Conservation (phyloP, 92 coral and sea anemone species). For the Paramuricea clavata region DNA sequence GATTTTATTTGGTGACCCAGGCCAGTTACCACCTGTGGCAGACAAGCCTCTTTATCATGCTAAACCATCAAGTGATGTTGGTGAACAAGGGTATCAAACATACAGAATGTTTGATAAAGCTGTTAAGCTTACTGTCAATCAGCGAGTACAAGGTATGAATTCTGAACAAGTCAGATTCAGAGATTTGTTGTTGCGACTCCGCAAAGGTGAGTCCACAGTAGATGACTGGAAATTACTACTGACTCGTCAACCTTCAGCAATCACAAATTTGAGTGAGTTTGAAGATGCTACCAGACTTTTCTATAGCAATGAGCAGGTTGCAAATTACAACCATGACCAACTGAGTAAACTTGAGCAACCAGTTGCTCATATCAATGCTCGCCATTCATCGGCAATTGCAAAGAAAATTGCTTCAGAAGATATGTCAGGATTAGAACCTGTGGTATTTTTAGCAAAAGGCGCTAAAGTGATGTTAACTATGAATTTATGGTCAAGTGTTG, state of each 20-base stretch:
- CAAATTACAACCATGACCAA: constrained; percentile 32
- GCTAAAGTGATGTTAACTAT: background rate
- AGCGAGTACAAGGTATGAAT: constrained; percentile 46
- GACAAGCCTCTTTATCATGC: constrained; percentile 22
- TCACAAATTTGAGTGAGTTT: constrained; percentile 4
- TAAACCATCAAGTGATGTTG: constrained; percentile 16
- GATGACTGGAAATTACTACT: constrained; percentile 62
- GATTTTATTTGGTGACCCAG: background rate
- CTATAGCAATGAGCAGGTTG: constrained; percentile 24
- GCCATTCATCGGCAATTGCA: background rate
- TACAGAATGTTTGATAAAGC: constrained; percentile 49
- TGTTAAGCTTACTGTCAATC: constrained; percentile 27
- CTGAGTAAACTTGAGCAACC: constrained; percentile 32
- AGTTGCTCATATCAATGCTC: constrained; percentile 20
- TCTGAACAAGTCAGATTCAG: constrained; percentile 61
- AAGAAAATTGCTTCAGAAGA: constrained; percentile 6
- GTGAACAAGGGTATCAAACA: constrained; percentile 58
- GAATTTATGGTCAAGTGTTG: constrained; percentile 5
- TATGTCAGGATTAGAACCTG: constrained; percentile 35
- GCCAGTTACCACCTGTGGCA: constrained; percentile 1
- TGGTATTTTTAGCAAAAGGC: background rate
- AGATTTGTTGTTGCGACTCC: constrained; percentile 56
- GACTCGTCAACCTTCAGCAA: constrained; percentile 24
- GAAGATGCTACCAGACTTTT: background rate
- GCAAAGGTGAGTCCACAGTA: constrained; percentile 58